Base-by-base conservation (phyloP, 2,113 vertebrate species). In the Macquaria australasica region DNA sequence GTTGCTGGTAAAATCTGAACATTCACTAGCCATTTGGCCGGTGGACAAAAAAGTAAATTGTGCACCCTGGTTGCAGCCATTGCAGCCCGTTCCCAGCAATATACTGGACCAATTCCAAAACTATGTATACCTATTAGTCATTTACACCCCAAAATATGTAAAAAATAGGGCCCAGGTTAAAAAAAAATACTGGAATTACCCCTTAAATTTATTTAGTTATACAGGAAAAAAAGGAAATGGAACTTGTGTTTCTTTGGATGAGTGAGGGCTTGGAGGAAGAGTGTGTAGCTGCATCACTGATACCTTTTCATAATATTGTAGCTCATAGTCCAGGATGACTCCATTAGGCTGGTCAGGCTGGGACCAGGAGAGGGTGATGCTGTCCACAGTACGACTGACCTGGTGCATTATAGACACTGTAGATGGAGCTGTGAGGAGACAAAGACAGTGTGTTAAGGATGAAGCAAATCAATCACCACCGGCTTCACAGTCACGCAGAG, bases 231-330 rank as follows among this genome's bases (percentile, higher is more conserved):
- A 50, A 39, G 0, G 43, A 75, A 75, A 28, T 34, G 21, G 5
- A 77, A 25, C 14, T 34, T 12, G 7, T 50, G 28, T 67, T 69
- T 56, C 25, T 34, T 23, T 68, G 62, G 41, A 72, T 74, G 3
- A 81, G 21, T 11, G 31, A 53, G 23, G 14, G n/a, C 12, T 48
- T 18, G n/a, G 45, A 56, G 69, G 76, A 68, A 34, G 5, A n/a
- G 18, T 34, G 5, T 68, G 45, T 31, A 14, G 20, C 2, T 63
- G 60, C 12, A 58, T 51, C 8, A 18, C 16, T 20, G 74, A 0
- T 97, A 99, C 98, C 98, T 99, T 99, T 86, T 99, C 97, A 5
- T 99, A 99, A 48, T 97, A 98, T 84, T 98, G 98, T 4, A 99
- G 95, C 80, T 99, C 98, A 0, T 99, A 99, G 92, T 99, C 98